Conservation (phyloP, 2,797 vertebrate genomes). For the Rhodeus uyekii region DNA sequence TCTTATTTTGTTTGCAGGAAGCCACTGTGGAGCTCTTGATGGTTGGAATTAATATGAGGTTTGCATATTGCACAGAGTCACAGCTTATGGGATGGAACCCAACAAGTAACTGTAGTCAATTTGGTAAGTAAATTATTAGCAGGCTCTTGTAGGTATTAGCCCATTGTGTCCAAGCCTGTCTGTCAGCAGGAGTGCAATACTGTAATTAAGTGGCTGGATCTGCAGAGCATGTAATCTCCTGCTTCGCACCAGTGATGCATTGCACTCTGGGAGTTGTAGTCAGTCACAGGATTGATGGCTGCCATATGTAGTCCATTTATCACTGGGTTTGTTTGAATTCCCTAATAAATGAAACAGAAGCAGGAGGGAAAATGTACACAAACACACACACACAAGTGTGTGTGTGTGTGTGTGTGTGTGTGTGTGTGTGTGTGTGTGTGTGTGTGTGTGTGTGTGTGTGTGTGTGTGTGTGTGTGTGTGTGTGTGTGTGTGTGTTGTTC, state of each 20-base stretch:
- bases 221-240: slow-evolving; percentile 50
- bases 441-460: background rate
- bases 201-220: slow-evolving; percentile 50
- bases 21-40: slow-evolving; percentile 1
- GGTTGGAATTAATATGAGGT: slow-evolving; percentile 6
- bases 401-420: background rate
- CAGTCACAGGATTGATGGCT: slow-evolving; percentile 48
- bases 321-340: slow-evolving; percentile 39
- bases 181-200: slow-evolving; percentile 38
- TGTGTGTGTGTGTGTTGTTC: background rate
- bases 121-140: slow-evolving; percentile 39
- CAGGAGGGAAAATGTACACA: background rate
- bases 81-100: slow-evolving; percentile 16
- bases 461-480: background rate
- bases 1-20: slow-evolving; percentile 30
- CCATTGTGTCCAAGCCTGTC: slow-evolving; percentile 36
- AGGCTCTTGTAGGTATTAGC: slow-evolving; percentile 33
- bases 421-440: background rate
- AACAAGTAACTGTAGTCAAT: slow-evolving; percentile 25
- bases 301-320: slow-evolving; percentile 51
- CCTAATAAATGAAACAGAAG: slow-evolving; percentile 24
- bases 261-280: slow-evolving; percentile 52
- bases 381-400: background rate
- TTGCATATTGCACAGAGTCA: slow-evolving; percentile 18
- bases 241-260: slow-evolving; percentile 43